A percentile compares a stretch with the other conserved stretches of the same genome.
Evolutionary conservation across 2,888 invertebrate species (phyloP).

Genomic region (Glaucopsyche alexis): DNA sequence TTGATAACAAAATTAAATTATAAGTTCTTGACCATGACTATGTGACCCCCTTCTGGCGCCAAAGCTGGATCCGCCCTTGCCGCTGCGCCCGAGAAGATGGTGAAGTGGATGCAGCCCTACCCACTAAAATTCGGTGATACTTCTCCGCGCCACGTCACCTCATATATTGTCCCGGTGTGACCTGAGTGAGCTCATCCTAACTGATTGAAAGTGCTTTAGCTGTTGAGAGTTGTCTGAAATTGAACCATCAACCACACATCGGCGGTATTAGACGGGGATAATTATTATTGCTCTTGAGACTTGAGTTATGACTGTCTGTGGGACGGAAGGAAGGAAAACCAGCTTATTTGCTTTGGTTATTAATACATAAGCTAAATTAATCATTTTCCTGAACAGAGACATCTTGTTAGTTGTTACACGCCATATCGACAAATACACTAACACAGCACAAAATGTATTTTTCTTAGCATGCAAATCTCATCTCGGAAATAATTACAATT

Average conservation of each 20-base stretch:
- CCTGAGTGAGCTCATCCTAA: too few species aligned
- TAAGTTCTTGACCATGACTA: too few species aligned
- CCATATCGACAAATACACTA: too few species aligned
- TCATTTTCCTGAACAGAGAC: not conserved
- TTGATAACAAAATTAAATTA: too few species aligned
- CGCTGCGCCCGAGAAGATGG: too few species aligned
- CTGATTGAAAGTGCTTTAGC: slow-evolving; percentile 2
- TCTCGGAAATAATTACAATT: slow-evolving; percentile 2
- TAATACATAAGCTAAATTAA: not conserved
- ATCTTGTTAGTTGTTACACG: not conserved
- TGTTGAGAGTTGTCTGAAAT: not conserved
- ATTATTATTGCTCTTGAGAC: not conserved
- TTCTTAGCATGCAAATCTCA: not conserved
- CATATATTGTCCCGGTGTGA: not conserved
- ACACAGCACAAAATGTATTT: not conserved
- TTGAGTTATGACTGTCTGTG: not conserved
- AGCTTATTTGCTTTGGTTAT: not conserved
- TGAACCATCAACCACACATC: not conserved
- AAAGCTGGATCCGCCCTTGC: too few species aligned
- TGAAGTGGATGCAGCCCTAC: too few species aligned
- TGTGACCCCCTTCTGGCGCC: too few species aligned
- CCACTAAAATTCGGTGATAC: not conserved
- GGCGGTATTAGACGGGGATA: not conserved
- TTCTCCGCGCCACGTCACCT: not conserved
- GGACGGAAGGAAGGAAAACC: not conserved